Base-by-base conservation (phyloP, 2,888 invertebrate genomes). In the Ophraella communa region DNA sequence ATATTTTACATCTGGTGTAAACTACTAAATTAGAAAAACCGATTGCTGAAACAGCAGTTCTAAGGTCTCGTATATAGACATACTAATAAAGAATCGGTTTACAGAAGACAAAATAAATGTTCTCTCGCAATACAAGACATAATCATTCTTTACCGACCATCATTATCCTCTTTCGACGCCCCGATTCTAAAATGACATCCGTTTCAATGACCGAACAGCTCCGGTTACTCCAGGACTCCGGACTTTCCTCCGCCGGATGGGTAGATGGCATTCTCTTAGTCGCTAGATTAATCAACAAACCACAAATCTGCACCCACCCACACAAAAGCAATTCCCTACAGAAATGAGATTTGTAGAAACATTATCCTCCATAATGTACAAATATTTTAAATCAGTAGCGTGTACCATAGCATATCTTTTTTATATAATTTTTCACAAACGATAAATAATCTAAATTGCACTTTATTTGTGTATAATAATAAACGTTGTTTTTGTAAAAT, bases 251-350 rank as follows among this genome's bases (percentile, higher is more conserved):
- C 52, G 67, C 47, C 57, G 47, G 57, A 47, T 49, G 67, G 71
- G 73, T 73, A 72, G 74, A 76, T 74, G 76, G 70, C 74, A 74
- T 51, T 17, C 51, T 49, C 64, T 64, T 55, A 60, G 64, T 35
- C 56, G 57, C 14, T 60, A 47, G 79, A 79, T 80, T 81, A 81
- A 80, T 80, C 80, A 80, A 77, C 78, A 73, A 76, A 79, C 80
- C 79, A 77, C 80, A 79, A 80, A 80, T 80, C 79, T 78, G 76
- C 76, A 64, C 75, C 74, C 76, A 76, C 76, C 77, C 76, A 76
- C 78, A 77, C 77, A 76, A 79, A 79, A 79, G 79, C 77, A 74
- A 76, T 75, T 73, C 75, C 70, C 67, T 69, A 65, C 71, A 74
- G 67, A 67, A 71, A 76, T 77, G 74, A 74, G 73, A 75, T 74